Conservation (phyloP, 1,140 invertebrate genomes). For the Brachionus plicatilis region DNA sequence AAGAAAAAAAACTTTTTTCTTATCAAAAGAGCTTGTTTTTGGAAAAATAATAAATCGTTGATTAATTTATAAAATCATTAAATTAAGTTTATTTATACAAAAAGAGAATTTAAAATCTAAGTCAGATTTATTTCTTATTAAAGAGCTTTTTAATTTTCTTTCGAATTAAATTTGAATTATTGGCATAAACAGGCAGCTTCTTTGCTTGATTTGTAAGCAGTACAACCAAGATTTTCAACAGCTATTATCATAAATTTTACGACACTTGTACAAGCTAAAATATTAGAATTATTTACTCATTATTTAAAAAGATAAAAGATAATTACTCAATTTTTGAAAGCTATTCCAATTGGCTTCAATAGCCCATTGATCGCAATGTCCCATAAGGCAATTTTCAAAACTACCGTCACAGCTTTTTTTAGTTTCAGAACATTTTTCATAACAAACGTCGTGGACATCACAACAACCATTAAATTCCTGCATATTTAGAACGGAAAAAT, state of each 20-base stretch:
- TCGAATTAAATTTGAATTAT: background rate
- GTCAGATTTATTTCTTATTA: background rate
- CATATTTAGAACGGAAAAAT: conserved; percentile 8
- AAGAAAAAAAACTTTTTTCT: no score
- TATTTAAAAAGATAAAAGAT: background rate
- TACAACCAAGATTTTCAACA: conserved; percentile 25
- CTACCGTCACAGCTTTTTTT: conserved; percentile 24
- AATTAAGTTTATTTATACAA: background rate
- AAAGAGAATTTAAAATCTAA: background rate
- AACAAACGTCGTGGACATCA: conserved; percentile 19
- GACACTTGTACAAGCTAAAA: conserved; percentile 12
- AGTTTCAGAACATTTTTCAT: conserved; percentile 20
- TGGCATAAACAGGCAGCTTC: conserved; percentile 15
- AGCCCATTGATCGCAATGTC: conserved; percentile 13
- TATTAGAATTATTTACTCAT: background rate
- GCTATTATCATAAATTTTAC: conserved; percentile 23
- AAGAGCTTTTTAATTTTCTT: background rate
- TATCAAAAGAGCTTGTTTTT: no score
- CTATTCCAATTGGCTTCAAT: conserved; percentile 17
- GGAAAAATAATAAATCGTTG: no score
- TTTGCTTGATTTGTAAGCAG: background rate
- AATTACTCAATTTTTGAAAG: background rate
- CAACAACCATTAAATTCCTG: conserved; percentile 25
- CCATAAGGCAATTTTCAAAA: conserved; percentile 5
- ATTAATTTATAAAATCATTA: background rate